These are phyloP conservation scores for Heliconius nattereri DNA, from an alignment of 1,140 invertebrate genomes.

Conservation along the genomic window DNA sequence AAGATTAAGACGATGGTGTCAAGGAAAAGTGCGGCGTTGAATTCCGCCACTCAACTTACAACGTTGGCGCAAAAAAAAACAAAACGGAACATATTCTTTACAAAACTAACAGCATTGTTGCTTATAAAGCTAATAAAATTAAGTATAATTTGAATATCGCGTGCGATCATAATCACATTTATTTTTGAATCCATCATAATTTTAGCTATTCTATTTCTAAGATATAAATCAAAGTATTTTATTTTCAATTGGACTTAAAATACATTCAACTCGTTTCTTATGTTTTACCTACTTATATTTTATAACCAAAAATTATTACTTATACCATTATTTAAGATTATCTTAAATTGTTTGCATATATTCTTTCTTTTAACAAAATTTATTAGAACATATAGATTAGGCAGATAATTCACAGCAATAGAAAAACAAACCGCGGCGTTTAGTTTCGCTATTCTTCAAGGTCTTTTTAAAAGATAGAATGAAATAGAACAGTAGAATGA, in stretches of 20 bases:
- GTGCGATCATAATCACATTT: conserved; percentile 33
- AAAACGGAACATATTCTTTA: background rate
- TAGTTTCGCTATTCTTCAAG: background rate
- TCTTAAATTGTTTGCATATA: background rate
- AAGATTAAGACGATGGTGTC: background rate
- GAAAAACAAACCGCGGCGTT: background rate
- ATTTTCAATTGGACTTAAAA: background rate
- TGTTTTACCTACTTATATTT: background rate
- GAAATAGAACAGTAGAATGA: no score
- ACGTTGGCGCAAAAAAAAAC: background rate
- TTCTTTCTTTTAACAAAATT: background rate
- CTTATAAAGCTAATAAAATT: background rate
- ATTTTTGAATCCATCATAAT: background rate
- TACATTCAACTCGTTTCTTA: background rate
- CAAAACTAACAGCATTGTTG: background rate
- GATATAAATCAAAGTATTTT: background rate
- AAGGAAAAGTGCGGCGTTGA: no score
- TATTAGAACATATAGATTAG: no score
- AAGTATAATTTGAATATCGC: conserved; percentile 40
- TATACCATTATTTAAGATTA: background rate
- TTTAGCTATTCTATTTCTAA: background rate
- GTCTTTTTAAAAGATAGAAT: no score
- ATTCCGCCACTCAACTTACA: no score
- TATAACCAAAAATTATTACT: background rate
- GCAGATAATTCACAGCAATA: no score